A percentile compares a stretch with the other conserved stretches of the same genome.
These are phyloP conservation scores for Maniola jurtina DNA, from an alignment of 1,140 invertebrate species.

Conservation along the genomic window DNA sequence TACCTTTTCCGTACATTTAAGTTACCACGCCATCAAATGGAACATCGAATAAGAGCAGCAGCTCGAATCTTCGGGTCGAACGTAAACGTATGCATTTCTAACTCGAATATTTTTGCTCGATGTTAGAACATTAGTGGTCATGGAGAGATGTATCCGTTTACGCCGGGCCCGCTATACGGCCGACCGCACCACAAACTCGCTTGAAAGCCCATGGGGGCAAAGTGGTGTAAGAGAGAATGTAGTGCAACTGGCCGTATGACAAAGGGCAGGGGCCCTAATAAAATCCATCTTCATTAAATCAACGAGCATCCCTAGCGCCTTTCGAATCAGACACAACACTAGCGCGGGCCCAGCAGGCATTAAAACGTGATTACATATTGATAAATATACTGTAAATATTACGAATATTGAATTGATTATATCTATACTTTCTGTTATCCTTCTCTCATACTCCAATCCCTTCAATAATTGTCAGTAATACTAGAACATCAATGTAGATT, in stretches of 20 bases:
- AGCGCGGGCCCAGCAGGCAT: conserved; percentile 4
- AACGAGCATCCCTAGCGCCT: not conserved
- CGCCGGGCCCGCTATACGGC: not conserved
- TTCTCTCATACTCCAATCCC: conserved; percentile 23
- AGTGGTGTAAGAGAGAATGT: not conserved
- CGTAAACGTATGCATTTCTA: conserved; percentile 9
- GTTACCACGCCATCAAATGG: not conserved
- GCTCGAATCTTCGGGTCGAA: conserved; percentile 4
- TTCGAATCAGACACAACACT: conserved; percentile 22
- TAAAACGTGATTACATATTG: conserved; percentile 19
- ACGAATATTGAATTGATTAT: conserved; percentile 7
- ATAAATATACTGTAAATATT: conserved; percentile 9
- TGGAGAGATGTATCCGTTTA: conserved; percentile 6
- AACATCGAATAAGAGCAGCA: conserved; percentile 7
- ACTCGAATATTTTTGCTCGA: not conserved
- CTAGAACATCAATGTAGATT: not conserved
- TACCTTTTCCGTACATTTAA: not conserved
- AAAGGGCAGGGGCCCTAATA: conserved; percentile 15
- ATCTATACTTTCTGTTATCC: conserved; percentile 13
- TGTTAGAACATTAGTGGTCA: not conserved
- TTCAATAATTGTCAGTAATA: conserved; percentile 7
- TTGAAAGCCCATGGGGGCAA: not conserved
- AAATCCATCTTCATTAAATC: not conserved
- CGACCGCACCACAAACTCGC: conserved; percentile 4
- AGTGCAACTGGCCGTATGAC: conserved; percentile 7